Conservation (phyloP, 2,113 vertebrate genomes). For the Amphiprion ocellaris region DNA sequence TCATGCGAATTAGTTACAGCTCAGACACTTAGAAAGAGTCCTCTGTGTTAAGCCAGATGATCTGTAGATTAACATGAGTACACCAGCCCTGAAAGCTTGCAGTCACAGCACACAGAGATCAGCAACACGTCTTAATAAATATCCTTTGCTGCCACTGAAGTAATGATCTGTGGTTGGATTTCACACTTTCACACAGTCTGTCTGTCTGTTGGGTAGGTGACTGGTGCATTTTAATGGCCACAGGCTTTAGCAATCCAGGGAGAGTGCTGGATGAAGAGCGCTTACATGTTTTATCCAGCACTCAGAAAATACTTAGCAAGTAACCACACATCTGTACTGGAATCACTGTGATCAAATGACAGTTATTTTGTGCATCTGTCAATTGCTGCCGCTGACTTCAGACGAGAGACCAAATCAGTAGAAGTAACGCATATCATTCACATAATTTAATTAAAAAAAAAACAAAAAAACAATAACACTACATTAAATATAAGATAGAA, state of each 20-base stretch:
- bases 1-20: slow-evolving; percentile 50
- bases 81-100: slow-evolving; percentile 29
- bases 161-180: slow-evolving; percentile 69
- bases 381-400: neutral
- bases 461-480: too few relatives aligned
- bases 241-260: slow-evolving; percentile 46
- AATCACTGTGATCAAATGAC: slow-evolving; percentile 17
- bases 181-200: slow-evolving; percentile 67
- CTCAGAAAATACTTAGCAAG: slow-evolving; percentile 42
- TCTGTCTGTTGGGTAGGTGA: slow-evolving; percentile 62
- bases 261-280: slow-evolving; percentile 49
- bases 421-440: neutral
- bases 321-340: slow-evolving; percentile 22
- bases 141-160: slow-evolving; percentile 59
- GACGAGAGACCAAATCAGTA: neutral
- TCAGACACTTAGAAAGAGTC: slow-evolving; percentile 48
- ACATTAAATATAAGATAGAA: too few relatives aligned
- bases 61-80: slow-evolving; percentile 63
- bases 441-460: too few relatives aligned
- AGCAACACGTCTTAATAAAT: slow-evolving; percentile 58
- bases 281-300: slow-evolving; percentile 60
- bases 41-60: slow-evolving; percentile 59
- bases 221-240: slow-evolving; percentile 72
- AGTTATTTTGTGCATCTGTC: slow-evolving; percentile 10
- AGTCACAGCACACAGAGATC: slow-evolving; percentile 41